Evolutionary conservation across 2,113 vertebrate genomes (phyloP).

Genomic region (Gopherus flavomarginatus): DNA sequence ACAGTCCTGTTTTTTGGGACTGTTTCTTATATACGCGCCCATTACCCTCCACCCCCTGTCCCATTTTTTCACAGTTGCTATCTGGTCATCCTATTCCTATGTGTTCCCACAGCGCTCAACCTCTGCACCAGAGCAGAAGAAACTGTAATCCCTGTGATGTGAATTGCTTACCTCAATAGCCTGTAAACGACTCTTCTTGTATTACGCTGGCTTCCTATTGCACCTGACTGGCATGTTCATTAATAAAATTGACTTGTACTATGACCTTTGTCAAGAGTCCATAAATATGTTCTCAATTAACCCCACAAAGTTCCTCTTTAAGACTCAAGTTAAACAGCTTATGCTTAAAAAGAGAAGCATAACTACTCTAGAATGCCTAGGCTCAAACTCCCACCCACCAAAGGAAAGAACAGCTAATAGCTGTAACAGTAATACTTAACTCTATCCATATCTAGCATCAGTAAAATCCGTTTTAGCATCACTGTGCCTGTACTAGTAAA

Average conservation of each 20-base stretch:
- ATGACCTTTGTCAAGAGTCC: neutral
- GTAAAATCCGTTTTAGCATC: neutral
- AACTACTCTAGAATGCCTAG: neutral
- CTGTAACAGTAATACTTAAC: neutral
- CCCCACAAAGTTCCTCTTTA: neutral
- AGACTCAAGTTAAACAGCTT: neutral
- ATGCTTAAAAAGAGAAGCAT: neutral
- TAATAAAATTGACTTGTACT: neutral
- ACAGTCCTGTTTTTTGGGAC: too few relatives aligned
- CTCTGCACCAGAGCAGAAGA: neutral
- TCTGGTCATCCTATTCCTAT: neutral
- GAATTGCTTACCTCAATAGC: neutral
- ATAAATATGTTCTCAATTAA: conserved; percentile 25
- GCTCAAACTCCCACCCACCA: neutral
- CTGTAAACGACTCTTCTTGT: neutral
- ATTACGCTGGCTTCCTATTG: neutral
- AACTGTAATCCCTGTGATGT: neutral
- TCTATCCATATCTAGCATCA: neutral
- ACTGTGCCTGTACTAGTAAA: neutral
- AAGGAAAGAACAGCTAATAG: conserved; percentile 12
- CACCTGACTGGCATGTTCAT: fast-evolving
- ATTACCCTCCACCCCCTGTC: too few relatives aligned
- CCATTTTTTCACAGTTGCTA: too few relatives aligned
- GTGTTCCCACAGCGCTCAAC: neutral
- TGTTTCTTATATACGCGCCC: too few relatives aligned